Evolutionary conservation across 1,140 invertebrate genomes (phyloP).

Genomic region (Asbolus verrucosus): DNA sequence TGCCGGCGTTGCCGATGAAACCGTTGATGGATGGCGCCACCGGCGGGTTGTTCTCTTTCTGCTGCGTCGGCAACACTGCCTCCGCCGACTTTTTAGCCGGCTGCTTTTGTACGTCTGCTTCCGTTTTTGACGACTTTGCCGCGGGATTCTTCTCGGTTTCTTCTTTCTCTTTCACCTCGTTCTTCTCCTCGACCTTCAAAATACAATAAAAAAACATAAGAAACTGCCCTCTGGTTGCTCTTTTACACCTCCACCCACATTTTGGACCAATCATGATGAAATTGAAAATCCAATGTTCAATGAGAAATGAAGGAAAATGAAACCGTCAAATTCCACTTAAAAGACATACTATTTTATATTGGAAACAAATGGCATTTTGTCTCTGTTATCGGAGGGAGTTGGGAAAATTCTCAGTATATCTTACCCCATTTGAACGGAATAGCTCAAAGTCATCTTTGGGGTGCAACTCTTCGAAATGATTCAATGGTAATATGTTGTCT

Average conservation of each 20-base stretch:
- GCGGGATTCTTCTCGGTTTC: conserved; percentile 53
- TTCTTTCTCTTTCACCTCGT: conserved; percentile 58
- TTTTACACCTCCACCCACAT: not conserved
- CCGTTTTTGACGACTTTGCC: too few relatives aligned
- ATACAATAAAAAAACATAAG: conserved; percentile 9
- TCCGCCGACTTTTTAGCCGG: conserved; percentile 59
- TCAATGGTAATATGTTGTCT: conserved; percentile 62
- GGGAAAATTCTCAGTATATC: conserved; percentile 49
- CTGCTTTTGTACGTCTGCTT: conserved; percentile 60
- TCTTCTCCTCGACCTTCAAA: too few relatives aligned
- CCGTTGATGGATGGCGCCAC: conserved; percentile 48
- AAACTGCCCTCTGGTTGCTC: not conserved
- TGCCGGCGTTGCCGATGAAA: conserved; percentile 52
- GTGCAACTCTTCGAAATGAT: conserved; percentile 82
- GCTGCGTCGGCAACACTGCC: conserved; percentile 48
- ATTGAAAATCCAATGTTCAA: too few relatives aligned
- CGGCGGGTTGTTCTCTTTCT: conserved; percentile 1
- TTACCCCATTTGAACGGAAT: conserved; percentile 59
- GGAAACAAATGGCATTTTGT: too few relatives aligned
- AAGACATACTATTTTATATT: too few relatives aligned
- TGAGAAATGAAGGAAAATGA: too few relatives aligned
- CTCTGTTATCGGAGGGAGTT: too few relatives aligned
- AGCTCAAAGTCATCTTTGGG: conserved; percentile 86
- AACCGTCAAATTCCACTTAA: too few relatives aligned
- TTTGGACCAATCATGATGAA: too few relatives aligned